Evolutionary conservation across 2,797 vertebrate genomes (phyloP), one percentile per base, ranked within the genome.

Genomic region (Toxotes lorentzi): DNA sequence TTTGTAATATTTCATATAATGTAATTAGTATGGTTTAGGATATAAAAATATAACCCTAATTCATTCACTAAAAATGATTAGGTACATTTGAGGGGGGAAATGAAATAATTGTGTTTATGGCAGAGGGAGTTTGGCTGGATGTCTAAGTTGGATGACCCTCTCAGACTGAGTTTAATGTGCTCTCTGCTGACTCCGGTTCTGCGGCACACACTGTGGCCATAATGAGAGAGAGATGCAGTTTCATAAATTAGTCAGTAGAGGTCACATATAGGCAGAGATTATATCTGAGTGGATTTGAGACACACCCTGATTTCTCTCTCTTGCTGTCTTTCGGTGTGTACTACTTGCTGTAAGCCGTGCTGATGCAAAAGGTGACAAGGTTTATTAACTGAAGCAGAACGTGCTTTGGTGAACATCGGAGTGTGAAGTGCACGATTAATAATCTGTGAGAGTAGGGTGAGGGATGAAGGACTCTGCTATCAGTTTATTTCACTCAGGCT

Each of bases 171-270:
- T 76, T 63, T 9, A 51, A 70, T 19, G 48, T 57, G 65, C 58
- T 65, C 30, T 47, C 24, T 62, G 60, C 69, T 61, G 67, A 62
- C 60, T 84, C 56, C 63, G 47, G 84, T 78, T 81, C 65, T 86
- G 81, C 80, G 2, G 86, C 84, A 51, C 6, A 38, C 69, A 32
- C 51, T 2, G 43, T 48, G 79, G 43, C 34, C n/a, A 21, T 58
- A 50, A 64, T 68, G 56, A 79, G 45, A 54, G 45, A 41, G 14
- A 23, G 53, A 45, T 90, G 93, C 87, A 92, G 79, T 88, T 91
- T 60, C 69, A 75, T 59, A 43, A 83, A 76, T 77, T 23, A 63
- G 87, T 86, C 92, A 92, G 87, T 70, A 93, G 93, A 89, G 89
- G 93, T 90, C 91, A 85, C 74, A 70, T 81, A 47, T 17, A 34